Evolutionary conservation across 2,888 invertebrate genomes (phyloP).

Genomic region (Tupiocoris notatus): DNA sequence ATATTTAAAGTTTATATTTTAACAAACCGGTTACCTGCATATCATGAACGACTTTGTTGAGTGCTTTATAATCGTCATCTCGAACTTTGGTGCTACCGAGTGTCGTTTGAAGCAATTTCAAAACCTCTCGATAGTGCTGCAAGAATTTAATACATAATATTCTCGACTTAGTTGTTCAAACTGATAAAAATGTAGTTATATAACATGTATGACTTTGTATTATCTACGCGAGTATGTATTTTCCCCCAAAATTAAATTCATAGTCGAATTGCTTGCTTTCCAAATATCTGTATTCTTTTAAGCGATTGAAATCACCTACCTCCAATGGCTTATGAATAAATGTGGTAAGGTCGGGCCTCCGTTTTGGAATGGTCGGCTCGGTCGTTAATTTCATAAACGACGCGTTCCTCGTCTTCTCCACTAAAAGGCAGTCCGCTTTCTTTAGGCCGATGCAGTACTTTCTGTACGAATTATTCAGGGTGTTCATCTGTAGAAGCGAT

Average conservation of each 20-base stretch:
- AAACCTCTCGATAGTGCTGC: conserved; percentile 66
- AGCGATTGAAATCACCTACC: conserved; percentile 51
- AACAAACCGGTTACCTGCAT: conserved; percentile 51
- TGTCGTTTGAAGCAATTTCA: conserved; percentile 62
- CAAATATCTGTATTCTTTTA: too few species aligned
- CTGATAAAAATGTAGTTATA: too few species aligned
- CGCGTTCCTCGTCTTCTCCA: conserved; percentile 62
- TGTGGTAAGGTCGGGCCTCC: conserved; percentile 80
- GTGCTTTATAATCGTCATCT: conserved; percentile 57
- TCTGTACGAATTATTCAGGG: conserved; percentile 74
- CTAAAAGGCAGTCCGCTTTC: conserved; percentile 80
- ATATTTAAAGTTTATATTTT: too few species aligned
- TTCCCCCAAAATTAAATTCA: too few species aligned
- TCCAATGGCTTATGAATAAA: conserved; percentile 81
- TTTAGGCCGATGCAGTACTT: conserved; percentile 81
- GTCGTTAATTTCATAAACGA: conserved; percentile 78
- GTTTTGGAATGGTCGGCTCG: conserved; percentile 75
- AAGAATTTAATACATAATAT: too few species aligned
- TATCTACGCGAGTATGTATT: too few species aligned
- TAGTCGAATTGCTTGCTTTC: too few species aligned
- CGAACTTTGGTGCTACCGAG: conserved; percentile 56
- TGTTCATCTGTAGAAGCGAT: conserved; percentile 58
- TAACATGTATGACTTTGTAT: too few species aligned
- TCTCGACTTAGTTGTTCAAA: too few species aligned
- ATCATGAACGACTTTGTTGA: conserved; percentile 55